Conservation (phyloP, 2,888 invertebrate species). For the Lasioglossum figueresi region DNA sequence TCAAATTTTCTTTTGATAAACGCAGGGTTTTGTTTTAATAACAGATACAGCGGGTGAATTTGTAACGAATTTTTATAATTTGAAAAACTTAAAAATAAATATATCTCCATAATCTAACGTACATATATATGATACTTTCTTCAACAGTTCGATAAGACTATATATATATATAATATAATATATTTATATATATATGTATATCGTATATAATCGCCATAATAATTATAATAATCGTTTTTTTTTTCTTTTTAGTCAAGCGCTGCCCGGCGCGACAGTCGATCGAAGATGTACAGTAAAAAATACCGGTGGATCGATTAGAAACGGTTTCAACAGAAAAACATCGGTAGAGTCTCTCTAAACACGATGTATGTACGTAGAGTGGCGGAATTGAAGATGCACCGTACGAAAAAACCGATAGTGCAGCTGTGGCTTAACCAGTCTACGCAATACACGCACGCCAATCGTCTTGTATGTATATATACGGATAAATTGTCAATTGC, state of each 20-base stretch:
- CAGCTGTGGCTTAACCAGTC: slow-evolving; percentile 51
- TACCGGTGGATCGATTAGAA: slow-evolving; percentile 49
- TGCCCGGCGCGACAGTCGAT: slow-evolving; percentile 62
- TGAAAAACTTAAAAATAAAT: slow-evolving; percentile 81
- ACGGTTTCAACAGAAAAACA: slow-evolving; percentile 41
- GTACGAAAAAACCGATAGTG: slow-evolving; percentile 41
- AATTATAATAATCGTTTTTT: slow-evolving; percentile 34
- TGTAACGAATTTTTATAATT: slow-evolving; percentile 78
- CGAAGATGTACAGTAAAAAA: slow-evolving; percentile 68
- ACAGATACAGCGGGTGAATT: slow-evolving; percentile 59
- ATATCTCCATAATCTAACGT: slow-evolving; percentile 80
- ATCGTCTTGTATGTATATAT: slow-evolving; percentile 44
- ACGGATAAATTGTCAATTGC: slow-evolving; percentile 70
- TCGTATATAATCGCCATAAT: slow-evolving; percentile 13
- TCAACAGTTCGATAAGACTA: slow-evolving; percentile 77
- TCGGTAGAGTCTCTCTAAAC: slow-evolving; percentile 52
- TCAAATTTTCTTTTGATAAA: slow-evolving; percentile 20
- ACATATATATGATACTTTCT: slow-evolving; percentile 80
- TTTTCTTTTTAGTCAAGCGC: slow-evolving; percentile 50
- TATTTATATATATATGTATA: slow-evolving; percentile 16
- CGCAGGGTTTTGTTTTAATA: slow-evolving; percentile 56
- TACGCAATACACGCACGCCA: slow-evolving; percentile 54
- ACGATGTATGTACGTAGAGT: slow-evolving; percentile 48
- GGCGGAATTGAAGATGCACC: slow-evolving; percentile 46
- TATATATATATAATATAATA: slow-evolving; percentile 18